Base-by-base conservation (phyloP, 2,888 invertebrate genomes). In the Aspidiotus rigidus region DNA sequence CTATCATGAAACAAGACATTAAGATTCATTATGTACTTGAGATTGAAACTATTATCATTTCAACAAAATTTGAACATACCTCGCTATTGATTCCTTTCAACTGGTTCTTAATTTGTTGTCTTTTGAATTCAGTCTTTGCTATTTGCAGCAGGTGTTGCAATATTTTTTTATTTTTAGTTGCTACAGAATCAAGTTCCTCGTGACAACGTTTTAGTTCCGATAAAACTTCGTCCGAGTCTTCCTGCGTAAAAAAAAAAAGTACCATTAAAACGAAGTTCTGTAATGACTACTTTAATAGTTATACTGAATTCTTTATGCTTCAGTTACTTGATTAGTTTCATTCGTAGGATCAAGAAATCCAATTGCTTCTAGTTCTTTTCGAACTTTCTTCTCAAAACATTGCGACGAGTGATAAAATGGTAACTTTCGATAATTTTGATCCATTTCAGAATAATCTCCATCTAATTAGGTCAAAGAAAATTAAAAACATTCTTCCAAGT, bases 201-300 rank as follows among this genome's bases (percentile, higher is more conserved):
- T 93, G 90, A 74, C 93, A 92, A 75, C 89, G 85, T 76, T 90
- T 89, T 13, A 96, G 88, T 81, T 95, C 95, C 10, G 84, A 81
- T 72, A 93, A 80, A 75, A 96, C 90, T 79, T 95, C 95, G 79
- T 93, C 93, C 75, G 91, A 89, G 6, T 88, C 86, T 64, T 83
- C 69, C 69, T 69, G 39, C 9, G 42, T 53, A 41, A n/a, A 60
- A 39, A 41, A 9, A 49, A 13, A 63, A 13, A 28, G 6, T n/a
- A n/a, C n/a, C n/a, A n/a, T n/a, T n/a, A 16, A n/a, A n/a, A 41
- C 13, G n/a, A 9, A 40, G 61, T 39, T 28, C 49, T 2, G 3
- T 61, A 61, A 8, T 15, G 7, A 62, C 7, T 5, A 42, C 7
- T 15, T 10, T 5, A 61, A 39, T 57, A n/a, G n/a, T n/a, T n/a